These are phyloP conservation scores for Merodon equestris DNA, from an alignment of 2,888 invertebrate species.

Conservation along the genomic window DNA sequence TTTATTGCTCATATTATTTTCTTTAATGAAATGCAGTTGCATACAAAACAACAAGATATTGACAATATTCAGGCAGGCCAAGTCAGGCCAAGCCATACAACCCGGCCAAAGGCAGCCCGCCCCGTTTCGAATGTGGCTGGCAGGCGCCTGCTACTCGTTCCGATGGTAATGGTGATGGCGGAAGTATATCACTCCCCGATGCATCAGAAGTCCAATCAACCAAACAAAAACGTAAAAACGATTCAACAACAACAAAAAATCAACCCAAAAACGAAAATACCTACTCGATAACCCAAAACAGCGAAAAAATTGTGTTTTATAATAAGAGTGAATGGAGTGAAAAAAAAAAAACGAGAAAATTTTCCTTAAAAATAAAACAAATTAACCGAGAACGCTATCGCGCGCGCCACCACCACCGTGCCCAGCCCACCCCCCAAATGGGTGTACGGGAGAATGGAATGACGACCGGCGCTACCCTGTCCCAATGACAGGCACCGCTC, in stretches of 20 bases:
- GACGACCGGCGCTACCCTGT: background rate
- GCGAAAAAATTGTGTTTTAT: slow-evolving; percentile 33
- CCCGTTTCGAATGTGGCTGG: no score
- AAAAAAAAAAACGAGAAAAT: slow-evolving; percentile 21
- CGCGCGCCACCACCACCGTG: slow-evolving; percentile 21
- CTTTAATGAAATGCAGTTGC: slow-evolving; percentile 63
- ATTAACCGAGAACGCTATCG: slow-evolving; percentile 46
- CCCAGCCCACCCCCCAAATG: slow-evolving; percentile 16
- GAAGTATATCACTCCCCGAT: slow-evolving; percentile 46
- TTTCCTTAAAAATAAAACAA: slow-evolving; percentile 57
- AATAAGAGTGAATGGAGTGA: slow-evolving; percentile 38
- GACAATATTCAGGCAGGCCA: slow-evolving; percentile 49
- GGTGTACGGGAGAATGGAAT: no score
- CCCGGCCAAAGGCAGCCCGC: no score
- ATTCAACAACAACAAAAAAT: slow-evolving; percentile 10
- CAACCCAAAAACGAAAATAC: slow-evolving; percentile 20
- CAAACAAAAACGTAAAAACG: slow-evolving; percentile 41
- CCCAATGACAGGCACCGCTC: slow-evolving; percentile 26
- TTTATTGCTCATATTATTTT: slow-evolving; percentile 59
- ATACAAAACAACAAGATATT: slow-evolving; percentile 64
- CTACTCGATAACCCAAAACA: background rate
- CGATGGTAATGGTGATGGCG: slow-evolving; percentile 19
- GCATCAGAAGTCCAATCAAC: slow-evolving; percentile 61
- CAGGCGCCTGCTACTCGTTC: no score
- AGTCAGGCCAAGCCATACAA: slow-evolving; percentile 26